Evolutionary conservation across 2,888 invertebrate genomes (phyloP).

Genomic region (Trimorus sp.): DNA sequence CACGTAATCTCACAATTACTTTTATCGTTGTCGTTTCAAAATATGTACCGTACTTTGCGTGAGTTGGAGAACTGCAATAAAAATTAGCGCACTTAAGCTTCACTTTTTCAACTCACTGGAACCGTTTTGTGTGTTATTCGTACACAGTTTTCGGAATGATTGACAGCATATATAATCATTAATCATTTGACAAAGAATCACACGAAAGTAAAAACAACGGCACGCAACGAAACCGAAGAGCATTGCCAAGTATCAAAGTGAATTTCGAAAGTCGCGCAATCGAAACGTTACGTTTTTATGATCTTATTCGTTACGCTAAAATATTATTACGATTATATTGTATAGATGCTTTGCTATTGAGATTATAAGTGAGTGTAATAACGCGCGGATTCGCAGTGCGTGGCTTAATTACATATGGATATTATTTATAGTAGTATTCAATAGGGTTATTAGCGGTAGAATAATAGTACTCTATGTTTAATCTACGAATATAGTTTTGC

Average conservation of each 20-base stretch:
- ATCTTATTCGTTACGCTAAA: slow-evolving; percentile 67
- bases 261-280: slow-evolving; percentile 41
- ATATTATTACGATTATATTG: slow-evolving; percentile 75
- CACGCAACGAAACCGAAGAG: neutral
- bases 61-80: too few relatives aligned
- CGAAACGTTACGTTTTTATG: slow-evolving; percentile 55
- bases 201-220: too few relatives aligned
- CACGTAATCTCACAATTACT: neutral
- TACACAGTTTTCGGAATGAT: too few relatives aligned
- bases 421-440: slow-evolving; percentile 75
- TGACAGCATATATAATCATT: too few relatives aligned
- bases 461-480: slow-evolving; percentile 70
- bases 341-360: slow-evolving; percentile 72
- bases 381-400: slow-evolving; percentile 71
- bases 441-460: slow-evolving; percentile 75
- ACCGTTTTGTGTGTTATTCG: too few relatives aligned
- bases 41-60: too few relatives aligned
- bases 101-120: too few relatives aligned
- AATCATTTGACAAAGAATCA: too few relatives aligned
- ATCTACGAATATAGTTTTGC: slow-evolving; percentile 65
- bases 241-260: slow-evolving; percentile 6
- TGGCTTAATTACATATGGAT: slow-evolving; percentile 77
- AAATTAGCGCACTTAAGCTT: too few relatives aligned
- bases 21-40: neutral
- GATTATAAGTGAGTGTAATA: slow-evolving; percentile 74